These are phyloP conservation scores for Halocynthia roretzi DNA, from an alignment of 23 tunicate genomes.

Conservation along the genomic window DNA sequence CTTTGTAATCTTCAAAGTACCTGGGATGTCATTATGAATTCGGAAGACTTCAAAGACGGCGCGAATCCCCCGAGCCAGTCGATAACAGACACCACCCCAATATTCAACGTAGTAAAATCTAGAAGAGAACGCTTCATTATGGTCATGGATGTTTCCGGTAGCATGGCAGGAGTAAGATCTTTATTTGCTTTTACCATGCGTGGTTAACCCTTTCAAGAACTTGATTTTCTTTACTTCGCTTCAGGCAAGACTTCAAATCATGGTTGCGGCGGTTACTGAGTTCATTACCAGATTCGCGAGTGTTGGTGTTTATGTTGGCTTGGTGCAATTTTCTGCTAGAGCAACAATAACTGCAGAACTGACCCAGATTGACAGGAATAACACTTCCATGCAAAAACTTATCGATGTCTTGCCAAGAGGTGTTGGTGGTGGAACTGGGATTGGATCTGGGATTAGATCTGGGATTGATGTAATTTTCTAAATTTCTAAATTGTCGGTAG, in stretches of 20 bases:
- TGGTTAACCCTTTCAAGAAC: too few relatives aligned
- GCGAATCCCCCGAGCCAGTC: slow-evolving; percentile 14
- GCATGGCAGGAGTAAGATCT: slow-evolving; percentile 50
- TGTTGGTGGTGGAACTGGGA: slow-evolving; percentile 50
- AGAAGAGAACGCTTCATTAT: slow-evolving; percentile 29
- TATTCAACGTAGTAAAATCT: slow-evolving; percentile 22
- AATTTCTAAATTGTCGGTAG: neutral
- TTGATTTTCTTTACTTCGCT: neutral
- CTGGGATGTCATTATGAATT: slow-evolving; percentile 47
- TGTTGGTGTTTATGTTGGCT: slow-evolving; percentile 28
- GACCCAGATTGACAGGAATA: neutral
- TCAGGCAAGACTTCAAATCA: slow-evolving; percentile 30
- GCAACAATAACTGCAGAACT: slow-evolving; percentile 15
- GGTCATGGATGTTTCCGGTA: slow-evolving; percentile 57
- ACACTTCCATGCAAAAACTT: slow-evolving; percentile 17
- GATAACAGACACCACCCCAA: slow-evolving; percentile 27
- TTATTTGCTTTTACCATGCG: neutral
- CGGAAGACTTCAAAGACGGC: slow-evolving; percentile 27
- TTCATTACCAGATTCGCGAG: slow-evolving; percentile 34
- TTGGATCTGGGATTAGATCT: slow-evolving; percentile 40
- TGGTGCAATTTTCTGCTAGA: slow-evolving; percentile 30
- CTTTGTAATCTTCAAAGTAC: slow-evolving; percentile 44
- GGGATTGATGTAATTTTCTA: slow-evolving; percentile 24
- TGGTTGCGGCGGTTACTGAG: slow-evolving; percentile 33
- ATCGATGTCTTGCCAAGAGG: slow-evolving; percentile 14